Evolutionary conservation across 2,888 invertebrate genomes (phyloP), one percentile per base, ranked within the genome.

Genomic region (Sarcophaga variegata): DNA sequence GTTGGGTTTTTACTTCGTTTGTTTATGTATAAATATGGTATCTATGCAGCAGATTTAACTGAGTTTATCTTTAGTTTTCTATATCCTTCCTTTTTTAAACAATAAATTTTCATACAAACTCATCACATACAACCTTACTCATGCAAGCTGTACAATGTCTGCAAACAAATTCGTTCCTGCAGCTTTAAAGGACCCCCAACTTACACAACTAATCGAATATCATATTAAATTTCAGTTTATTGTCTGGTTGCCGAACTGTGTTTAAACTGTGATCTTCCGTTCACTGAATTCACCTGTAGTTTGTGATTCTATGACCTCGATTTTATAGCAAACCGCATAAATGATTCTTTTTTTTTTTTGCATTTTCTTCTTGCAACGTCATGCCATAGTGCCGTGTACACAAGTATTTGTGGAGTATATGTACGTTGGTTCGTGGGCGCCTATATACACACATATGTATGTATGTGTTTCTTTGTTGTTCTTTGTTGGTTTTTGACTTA

Each of bases 211-310:
- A 37, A 37, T 8, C 37, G 37, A 37, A 37, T 37, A 37, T 37
- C 49, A 20, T 22, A 60, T 59, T 62, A 49, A 49, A 63, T 78
- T 78, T 60, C 60, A 83, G 76, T 66, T 66, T 49, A 59, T 27
- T 77, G 64, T 71, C 27, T 72, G 76, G 14, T 77, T 77, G 59
- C 22, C 49, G 66, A 83, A 69, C 62, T 77, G 69, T 74, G 54
- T 74, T 83, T 62, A 67, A 67, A 69, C 47, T 74, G 47, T 74
- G 79, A 83, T 79, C 74, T 83, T 74, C 74, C 69, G 70, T 83
- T 83, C 79, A 79, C 79, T 70, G 70, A 75, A 83, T 74, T 79
- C 83, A 83, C 79, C 83, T 79, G 59, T 64, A 63, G 62, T 62
- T 49, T 79, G 45, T 83, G 74, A 83, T 74, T 74, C 54, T 60